A percentile compares a stretch with the other conserved stretches of the same genome.
phyloP scores from a whole-genome alignment of 2,888 invertebrate genomes.

The Leptinotarsa haldemani region DNA sequence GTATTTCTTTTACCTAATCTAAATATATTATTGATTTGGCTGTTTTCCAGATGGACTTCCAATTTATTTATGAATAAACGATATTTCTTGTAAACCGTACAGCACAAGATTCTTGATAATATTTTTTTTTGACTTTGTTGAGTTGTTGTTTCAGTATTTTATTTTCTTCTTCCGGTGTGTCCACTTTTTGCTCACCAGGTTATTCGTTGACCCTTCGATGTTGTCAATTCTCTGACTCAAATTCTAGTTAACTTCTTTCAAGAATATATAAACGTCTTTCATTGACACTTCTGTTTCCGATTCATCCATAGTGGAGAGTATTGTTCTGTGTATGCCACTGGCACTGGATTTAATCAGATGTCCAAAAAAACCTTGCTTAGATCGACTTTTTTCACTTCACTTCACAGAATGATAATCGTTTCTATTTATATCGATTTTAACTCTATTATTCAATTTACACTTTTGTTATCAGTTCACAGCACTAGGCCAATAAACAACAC shows the following conservation, averaged over 20 bases:
- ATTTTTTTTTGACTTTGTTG: constrained; percentile 9
- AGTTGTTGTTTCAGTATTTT: not conserved
- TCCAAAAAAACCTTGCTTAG: constrained; percentile 5
- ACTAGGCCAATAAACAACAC: not conserved
- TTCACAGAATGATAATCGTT: not conserved
- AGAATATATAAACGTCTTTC: constrained; percentile 7
- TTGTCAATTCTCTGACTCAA: constrained; percentile 8
- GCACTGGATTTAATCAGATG: not conserved
- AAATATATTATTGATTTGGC: constrained; percentile 16
- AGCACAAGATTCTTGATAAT: constrained; percentile 18
- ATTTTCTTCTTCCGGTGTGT: constrained; percentile 20
- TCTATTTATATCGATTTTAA: constrained; percentile 13
- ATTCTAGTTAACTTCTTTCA: constrained; percentile 21
- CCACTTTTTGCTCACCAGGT: constrained; percentile 12
- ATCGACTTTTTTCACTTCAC: constrained; percentile 9
- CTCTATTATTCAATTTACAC: constrained; percentile 16
- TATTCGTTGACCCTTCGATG: constrained; percentile 21
- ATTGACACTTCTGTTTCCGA: constrained; percentile 11
- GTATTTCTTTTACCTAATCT: constrained; percentile 1
- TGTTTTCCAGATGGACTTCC: constrained; percentile 22
- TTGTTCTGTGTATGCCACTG: constrained; percentile 12
- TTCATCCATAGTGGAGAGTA: constrained; percentile 16
- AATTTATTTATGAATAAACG: constrained; percentile 21
- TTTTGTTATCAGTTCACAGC: constrained; percentile 13
- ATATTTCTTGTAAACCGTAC: constrained; percentile 16